Percentiles rank a stretch among this genome's conserved stretches.
Evolutionary conservation across 2,797 vertebrate species (phyloP).

Genomic region (Liasis olivaceus): DNA sequence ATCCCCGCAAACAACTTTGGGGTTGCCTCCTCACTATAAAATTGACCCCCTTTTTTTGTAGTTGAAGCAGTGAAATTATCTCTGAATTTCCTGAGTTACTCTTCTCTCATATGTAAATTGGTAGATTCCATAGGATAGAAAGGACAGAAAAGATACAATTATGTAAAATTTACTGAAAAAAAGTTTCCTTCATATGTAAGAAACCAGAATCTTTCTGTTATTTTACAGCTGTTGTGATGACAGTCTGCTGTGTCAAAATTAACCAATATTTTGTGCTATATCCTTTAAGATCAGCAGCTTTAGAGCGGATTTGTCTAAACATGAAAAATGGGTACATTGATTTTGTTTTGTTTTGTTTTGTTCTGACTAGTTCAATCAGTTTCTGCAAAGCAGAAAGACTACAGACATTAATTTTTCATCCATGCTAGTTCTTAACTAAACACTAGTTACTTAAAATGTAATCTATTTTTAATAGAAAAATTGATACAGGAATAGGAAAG

Average conservation of each 20-base stretch:
- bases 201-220: background rate
- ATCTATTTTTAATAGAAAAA: conserved; percentile 81
- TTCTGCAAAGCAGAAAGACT: conserved; percentile 66
- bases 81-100: background rate
- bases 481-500: conserved; percentile 73
- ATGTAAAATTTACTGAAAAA: background rate
- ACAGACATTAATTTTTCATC: conserved; percentile 74
- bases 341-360: conserved; percentile 45
- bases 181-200: background rate
- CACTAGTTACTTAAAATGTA: conserved; percentile 73
- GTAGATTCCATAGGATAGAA: background rate
- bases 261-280: conserved; percentile 39
- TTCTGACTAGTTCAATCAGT: conserved; percentile 63
- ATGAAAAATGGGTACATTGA: conserved; percentile 61
- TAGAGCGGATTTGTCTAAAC: conserved; percentile 53
- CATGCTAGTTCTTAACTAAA: conserved; percentile 66
- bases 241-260: background rate
- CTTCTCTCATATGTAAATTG: background rate
- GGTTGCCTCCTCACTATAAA: background rate
- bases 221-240: background rate
- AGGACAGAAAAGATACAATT: background rate
- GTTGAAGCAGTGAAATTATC: background rate
- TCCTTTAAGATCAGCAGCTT: conserved; percentile 47
- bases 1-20: background rate
- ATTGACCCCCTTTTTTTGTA: background rate